These are phyloP conservation scores for Empidonax alnorum DNA, from an alignment of 2,113 vertebrate species.

Conservation along the genomic window DNA sequence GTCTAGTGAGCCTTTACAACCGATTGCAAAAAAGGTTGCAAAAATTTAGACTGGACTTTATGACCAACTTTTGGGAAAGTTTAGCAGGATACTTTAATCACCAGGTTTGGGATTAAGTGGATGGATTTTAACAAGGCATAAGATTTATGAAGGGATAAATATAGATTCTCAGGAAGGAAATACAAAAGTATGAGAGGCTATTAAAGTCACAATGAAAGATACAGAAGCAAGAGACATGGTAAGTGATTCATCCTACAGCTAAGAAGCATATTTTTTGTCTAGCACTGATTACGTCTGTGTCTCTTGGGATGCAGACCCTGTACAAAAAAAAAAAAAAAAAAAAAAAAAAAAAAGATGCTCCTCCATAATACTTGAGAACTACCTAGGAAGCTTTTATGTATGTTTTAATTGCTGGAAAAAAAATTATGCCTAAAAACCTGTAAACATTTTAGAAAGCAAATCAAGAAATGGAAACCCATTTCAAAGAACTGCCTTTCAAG, in stretches of 20 bases:
- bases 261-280: not conserved
- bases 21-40: not conserved
- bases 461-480: not conserved
- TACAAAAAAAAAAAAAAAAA: not conserved
- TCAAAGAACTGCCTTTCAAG: not conserved
- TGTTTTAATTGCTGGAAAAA: not conserved
- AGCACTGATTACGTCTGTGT: not conserved
- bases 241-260: constrained; percentile 34
- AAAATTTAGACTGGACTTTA: not conserved
- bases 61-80: not conserved
- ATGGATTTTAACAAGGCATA: not conserved
- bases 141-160: constrained; percentile 40
- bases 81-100: not conserved
- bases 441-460: not conserved
- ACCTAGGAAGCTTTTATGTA: not conserved
- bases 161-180: not conserved
- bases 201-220: not conserved
- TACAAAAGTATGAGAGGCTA: not conserved
- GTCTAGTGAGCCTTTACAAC: not conserved
- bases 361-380: not conserved
- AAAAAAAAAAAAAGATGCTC: not conserved
- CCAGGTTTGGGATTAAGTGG: not conserved
- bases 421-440: not conserved
- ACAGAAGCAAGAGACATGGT: not conserved
- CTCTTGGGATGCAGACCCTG: not conserved